Percentiles rank a stretch among this genome's conserved stretches.
Evolutionary conservation across 2,888 invertebrate species (phyloP).

Genomic region (Emmelina monodactyla): DNA sequence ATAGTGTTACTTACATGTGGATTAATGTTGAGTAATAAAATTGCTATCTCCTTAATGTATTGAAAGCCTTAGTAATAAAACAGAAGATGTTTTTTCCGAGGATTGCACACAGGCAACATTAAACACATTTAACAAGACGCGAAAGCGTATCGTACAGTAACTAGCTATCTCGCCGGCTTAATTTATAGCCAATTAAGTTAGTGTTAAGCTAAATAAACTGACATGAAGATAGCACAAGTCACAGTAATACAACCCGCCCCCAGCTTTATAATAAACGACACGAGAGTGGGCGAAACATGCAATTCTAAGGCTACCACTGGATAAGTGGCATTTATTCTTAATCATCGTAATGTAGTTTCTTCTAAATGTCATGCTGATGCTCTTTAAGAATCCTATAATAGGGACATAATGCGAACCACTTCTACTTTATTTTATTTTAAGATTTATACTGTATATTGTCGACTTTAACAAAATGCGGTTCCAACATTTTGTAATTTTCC

Average conservation of each 20-base stretch:
- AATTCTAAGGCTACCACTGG: neutral
- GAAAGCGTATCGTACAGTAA: constrained; percentile 33
- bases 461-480: too few relatives aligned
- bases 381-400: too few relatives aligned
- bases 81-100: too few relatives aligned
- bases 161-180: constrained; percentile 46
- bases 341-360: neutral
- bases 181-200: constrained; percentile 62
- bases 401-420: too few relatives aligned
- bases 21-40: neutral
- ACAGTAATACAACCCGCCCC: constrained; percentile 36
- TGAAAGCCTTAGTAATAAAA: too few relatives aligned
- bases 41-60: neutral
- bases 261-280: constrained; percentile 23
- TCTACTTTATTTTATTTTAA: too few relatives aligned
- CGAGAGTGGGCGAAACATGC: constrained; percentile 22
- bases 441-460: too few relatives aligned
- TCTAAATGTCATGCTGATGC: too few relatives aligned
- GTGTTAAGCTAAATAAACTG: constrained; percentile 58
- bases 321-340: neutral
- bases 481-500: too few relatives aligned
- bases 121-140: constrained; percentile 33
- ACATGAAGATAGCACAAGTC: constrained; percentile 47
- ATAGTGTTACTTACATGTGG: neutral
- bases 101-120: constrained; percentile 21